Percentiles rank a stretch among this genome's conserved stretches.
Conservation (phyloP, 2,888 invertebrate genomes). For the Rugalucina vietnamica region DNA sequence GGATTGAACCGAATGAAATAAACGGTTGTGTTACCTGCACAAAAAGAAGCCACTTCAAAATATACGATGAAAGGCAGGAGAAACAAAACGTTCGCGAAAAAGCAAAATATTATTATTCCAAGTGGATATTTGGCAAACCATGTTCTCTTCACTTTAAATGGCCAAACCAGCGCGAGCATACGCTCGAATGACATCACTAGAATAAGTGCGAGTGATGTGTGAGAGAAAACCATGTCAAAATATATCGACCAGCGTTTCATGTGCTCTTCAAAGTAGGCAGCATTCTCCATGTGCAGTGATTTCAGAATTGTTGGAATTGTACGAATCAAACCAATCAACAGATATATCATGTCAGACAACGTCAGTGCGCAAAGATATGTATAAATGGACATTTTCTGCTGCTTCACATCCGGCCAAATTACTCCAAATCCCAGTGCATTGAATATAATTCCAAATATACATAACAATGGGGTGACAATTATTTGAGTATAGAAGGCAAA, state of each 20-base stretch:
- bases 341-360: constrained; percentile 39
- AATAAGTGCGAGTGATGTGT: constrained; percentile 33
- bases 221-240: constrained; percentile 45
- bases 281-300: constrained; percentile 19
- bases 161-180: constrained; percentile 31
- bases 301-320: constrained; percentile 36
- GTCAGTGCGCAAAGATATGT: constrained; percentile 46
- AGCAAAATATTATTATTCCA: constrained; percentile 23
- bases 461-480: constrained; percentile 35
- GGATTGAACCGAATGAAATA: constrained; percentile 44
- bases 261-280: constrained; percentile 45
- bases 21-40: constrained; percentile 16
- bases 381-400: constrained; percentile 46
- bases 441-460: constrained; percentile 41
- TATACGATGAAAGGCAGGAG: constrained; percentile 39
- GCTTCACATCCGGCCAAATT: constrained; percentile 33
- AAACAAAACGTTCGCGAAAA: constrained; percentile 35
- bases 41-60: constrained; percentile 42
- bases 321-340: constrained; percentile 36
- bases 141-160: constrained; percentile 38
- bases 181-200: constrained; percentile 53
- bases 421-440: constrained; percentile 48
- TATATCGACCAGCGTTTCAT: constrained; percentile 53
- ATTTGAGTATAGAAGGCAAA: constrained; percentile 41
- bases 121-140: constrained; percentile 41